phyloP scores from a whole-genome alignment of 2,113 vertebrate species.

The Toxostoma redivivum region DNA sequence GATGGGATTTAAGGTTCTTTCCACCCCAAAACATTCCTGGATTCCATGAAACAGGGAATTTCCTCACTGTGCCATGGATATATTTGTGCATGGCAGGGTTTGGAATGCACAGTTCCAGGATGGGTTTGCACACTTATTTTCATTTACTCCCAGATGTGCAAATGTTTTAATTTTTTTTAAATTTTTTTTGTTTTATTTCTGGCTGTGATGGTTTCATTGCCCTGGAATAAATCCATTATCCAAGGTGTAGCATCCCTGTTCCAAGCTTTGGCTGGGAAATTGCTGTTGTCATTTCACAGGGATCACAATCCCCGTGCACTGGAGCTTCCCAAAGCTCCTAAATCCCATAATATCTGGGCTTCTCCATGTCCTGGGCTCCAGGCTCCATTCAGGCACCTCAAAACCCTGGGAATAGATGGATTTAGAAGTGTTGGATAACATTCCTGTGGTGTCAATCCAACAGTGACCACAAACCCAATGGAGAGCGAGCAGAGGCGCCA shows the following conservation, averaged over 20 bases:
- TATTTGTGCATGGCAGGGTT: background rate
- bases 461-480: accelerated
- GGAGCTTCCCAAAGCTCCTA: background rate
- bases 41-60: background rate
- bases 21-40: no score
- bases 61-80: accelerated
- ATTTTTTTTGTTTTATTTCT: background rate
- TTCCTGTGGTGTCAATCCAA: background rate
- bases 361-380: background rate
- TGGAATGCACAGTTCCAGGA: background rate
- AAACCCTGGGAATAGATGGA: background rate
- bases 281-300: background rate
- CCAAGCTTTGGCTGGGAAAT: background rate
- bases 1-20: background rate
- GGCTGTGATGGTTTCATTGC: background rate
- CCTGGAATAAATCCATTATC: background rate
- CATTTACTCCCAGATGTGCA: background rate
- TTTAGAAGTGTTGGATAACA: background rate
- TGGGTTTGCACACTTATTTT: background rate
- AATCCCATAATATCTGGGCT: background rate
- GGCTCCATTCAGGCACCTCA: background rate
- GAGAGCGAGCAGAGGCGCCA: background rate
- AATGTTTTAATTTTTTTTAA: background rate
- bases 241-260: background rate
- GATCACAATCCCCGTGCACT: accelerated